A percentile compares a stretch with the other conserved stretches of the same genome.
phyloP scores from a whole-genome alignment of 1,140 invertebrate species.

The Aphidius ervi region DNA sequence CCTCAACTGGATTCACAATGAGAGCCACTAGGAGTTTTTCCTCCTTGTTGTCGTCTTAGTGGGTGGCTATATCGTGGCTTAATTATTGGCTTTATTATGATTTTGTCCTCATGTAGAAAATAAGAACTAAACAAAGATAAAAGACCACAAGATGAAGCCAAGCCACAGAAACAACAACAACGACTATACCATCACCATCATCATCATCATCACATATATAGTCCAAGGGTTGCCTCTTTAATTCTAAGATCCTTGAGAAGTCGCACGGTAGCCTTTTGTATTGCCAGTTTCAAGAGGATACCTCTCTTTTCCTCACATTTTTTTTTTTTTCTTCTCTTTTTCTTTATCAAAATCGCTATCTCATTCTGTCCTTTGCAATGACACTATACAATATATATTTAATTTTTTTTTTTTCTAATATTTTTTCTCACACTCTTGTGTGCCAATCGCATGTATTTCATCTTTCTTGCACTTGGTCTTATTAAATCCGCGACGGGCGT shows the following conservation, averaged over 20 bases:
- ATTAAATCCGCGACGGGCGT: conserved; percentile 26
- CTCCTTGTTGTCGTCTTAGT: neutral
- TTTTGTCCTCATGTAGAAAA: conserved; percentile 18
- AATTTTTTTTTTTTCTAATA: neutral
- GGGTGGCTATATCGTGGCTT: conserved; percentile 17
- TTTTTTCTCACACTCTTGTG: neutral
- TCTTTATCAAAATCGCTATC: conserved; percentile 2
- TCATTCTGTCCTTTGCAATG: conserved; percentile 7
- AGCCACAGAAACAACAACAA: neutral
- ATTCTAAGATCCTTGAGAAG: too few relatives aligned
- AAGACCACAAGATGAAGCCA: neutral
- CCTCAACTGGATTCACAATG: conserved; percentile 20
- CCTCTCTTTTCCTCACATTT: neutral
- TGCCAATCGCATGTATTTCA: neutral
- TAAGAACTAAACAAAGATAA: neutral
- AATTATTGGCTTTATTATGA: conserved; percentile 28
- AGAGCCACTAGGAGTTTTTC: conserved; percentile 20
- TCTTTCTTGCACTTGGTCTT: conserved; percentile 24
- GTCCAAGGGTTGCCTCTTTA: too few relatives aligned
- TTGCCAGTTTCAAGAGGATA: neutral
- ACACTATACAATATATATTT: neutral
- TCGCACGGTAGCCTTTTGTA: neutral
- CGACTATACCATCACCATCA: neutral
- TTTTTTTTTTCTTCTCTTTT: neutral
- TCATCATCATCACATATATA: too few relatives aligned